These are phyloP conservation scores for Periparus ater DNA, from an alignment of 2,797 vertebrate species.

Conservation along the genomic window DNA sequence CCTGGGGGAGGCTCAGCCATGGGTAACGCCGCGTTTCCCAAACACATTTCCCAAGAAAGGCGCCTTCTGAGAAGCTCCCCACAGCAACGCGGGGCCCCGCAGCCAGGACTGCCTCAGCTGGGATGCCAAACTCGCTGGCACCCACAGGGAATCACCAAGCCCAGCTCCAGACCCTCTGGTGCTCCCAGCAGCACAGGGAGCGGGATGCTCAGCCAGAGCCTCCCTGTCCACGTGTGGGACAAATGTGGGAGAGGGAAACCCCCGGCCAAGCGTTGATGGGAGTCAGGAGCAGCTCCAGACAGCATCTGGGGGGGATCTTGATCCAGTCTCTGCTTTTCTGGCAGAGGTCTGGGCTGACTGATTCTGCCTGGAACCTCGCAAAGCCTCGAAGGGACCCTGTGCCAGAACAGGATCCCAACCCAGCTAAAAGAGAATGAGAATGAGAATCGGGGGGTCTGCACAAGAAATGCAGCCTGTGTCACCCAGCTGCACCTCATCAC, in stretches of 20 bases:
- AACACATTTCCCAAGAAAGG: slow-evolving; percentile 31
- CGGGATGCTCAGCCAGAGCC: neutral
- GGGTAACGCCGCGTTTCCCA: slow-evolving; percentile 54
- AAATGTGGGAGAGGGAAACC: neutral
- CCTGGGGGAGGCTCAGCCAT: neutral
- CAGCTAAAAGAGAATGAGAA: neutral
- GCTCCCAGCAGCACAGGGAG: neutral
- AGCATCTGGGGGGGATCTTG: neutral
- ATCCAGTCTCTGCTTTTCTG: neutral
- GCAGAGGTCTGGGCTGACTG: rapidly evolving
- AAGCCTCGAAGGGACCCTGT: rapidly evolving
- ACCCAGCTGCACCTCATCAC: neutral
- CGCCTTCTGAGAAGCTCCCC: neutral
- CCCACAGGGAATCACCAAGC: rapidly evolving
- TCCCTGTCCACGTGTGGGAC: rapidly evolving
- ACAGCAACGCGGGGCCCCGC: rapidly evolving
- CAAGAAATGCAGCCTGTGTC: rapidly evolving
- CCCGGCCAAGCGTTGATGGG: rapidly evolving
- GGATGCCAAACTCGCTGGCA: rapidly evolving
- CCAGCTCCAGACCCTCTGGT: neutral
- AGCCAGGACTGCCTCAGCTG: rapidly evolving
- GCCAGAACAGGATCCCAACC: neutral
- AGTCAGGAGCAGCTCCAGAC: neutral
- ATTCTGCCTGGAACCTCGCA: rapidly evolving
- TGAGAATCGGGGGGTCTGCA: rapidly evolving